Conservation (phyloP, 2,888 invertebrate species). For the Hoplodrina blanda region DNA sequence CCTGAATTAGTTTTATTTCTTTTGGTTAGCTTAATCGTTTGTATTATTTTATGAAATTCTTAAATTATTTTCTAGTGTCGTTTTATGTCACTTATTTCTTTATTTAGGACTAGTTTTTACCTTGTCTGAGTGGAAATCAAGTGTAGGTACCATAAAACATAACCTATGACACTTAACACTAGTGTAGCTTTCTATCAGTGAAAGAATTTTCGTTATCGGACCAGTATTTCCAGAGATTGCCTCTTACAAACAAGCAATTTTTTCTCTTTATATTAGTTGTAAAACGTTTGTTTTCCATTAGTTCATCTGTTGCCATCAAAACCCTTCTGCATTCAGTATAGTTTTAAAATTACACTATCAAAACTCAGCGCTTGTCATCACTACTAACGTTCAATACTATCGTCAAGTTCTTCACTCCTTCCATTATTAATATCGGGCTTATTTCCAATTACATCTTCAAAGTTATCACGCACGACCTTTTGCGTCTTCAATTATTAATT, state of each 20-base stretch:
- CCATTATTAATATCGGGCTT: conserved; percentile 17
- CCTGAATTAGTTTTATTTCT: conserved; percentile 30
- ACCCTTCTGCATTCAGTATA: background rate
- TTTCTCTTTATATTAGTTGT: background rate
- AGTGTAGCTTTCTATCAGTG: too few relatives aligned
- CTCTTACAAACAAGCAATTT: too few relatives aligned
- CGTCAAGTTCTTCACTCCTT: conserved; percentile 20
- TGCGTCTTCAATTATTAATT: conserved; percentile 37
- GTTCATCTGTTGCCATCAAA: too few relatives aligned
- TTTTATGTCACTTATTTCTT: background rate
- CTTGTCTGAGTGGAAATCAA: background rate
- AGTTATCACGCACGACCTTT: conserved; percentile 32
- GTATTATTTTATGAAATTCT: conserved; percentile 8
- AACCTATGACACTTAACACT: too few relatives aligned
- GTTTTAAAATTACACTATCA: background rate
- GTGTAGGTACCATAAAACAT: too few relatives aligned
- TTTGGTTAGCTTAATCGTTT: conserved; percentile 13
- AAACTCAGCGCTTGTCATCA: background rate
- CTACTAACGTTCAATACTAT: conserved; percentile 7
- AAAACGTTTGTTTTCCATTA: background rate
- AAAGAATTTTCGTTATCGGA: too few relatives aligned
- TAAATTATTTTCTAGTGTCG: conserved; percentile 1
- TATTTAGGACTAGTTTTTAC: background rate
- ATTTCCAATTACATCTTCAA: conserved; percentile 32
- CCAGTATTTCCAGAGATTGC: too few relatives aligned